These are phyloP conservation scores for Heteropelma amictum DNA, from an alignment of 2,888 invertebrate species.

Conservation along the genomic window DNA sequence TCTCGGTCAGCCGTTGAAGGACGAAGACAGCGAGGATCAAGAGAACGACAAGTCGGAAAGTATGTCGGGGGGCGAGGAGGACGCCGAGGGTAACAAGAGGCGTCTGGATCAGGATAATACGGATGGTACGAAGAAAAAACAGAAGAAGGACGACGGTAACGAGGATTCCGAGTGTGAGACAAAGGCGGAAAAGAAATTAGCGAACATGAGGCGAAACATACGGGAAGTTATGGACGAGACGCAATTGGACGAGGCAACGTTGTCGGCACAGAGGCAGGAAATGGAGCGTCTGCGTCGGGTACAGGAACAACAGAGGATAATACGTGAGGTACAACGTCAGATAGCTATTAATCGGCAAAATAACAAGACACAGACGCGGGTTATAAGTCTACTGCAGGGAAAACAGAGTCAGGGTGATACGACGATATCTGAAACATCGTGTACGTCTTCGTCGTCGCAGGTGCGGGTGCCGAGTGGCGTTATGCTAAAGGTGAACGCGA, in stretches of 20 bases:
- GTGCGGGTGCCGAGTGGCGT: slow-evolving; percentile 74
- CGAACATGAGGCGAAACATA: slow-evolving; percentile 90
- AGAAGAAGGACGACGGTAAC: slow-evolving; percentile 73
- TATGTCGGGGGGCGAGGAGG: slow-evolving; percentile 72
- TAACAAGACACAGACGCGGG: slow-evolving; percentile 84
- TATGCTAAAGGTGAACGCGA: slow-evolving; percentile 74
- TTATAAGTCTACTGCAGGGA: slow-evolving; percentile 86
- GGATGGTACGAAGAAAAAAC: slow-evolving; percentile 72
- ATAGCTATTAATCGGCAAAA: slow-evolving; percentile 86
- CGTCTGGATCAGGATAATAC: slow-evolving; percentile 70
- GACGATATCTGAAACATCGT: slow-evolving; percentile 69
- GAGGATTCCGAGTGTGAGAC: slow-evolving; percentile 76
- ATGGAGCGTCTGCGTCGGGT: slow-evolving; percentile 91
- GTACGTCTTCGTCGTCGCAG: slow-evolving; percentile 67
- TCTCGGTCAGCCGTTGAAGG: slow-evolving; percentile 71
- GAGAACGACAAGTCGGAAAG: slow-evolving; percentile 68
- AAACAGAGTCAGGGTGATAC: slow-evolving; percentile 77
- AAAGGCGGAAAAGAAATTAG: slow-evolving; percentile 73
- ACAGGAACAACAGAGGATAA: slow-evolving; percentile 90
- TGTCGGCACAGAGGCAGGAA: slow-evolving; percentile 95
- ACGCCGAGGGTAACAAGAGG: slow-evolving; percentile 76
- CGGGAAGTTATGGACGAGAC: slow-evolving; percentile 96
- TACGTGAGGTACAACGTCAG: slow-evolving; percentile 90
- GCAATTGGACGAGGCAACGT: slow-evolving; percentile 93
- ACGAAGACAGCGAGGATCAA: slow-evolving; percentile 70